These are phyloP conservation scores for Paradisaea rubra DNA, from an alignment of 2,113 vertebrate genomes.

Conservation along the genomic window DNA sequence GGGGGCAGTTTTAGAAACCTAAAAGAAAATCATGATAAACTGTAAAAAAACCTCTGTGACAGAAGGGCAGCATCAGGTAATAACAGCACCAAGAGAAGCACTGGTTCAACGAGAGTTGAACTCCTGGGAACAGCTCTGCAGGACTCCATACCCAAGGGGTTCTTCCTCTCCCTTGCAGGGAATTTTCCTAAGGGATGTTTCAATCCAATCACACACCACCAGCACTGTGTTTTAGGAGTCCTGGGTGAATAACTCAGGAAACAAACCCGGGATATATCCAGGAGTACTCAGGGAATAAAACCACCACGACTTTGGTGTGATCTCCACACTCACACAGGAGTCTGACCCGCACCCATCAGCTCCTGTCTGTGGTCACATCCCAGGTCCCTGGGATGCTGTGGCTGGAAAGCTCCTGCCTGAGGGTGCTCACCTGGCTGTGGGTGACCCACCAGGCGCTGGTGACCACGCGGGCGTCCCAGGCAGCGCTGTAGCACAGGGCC, in stretches of 20 bases:
- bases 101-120: neutral
- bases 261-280: neutral
- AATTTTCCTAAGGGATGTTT: neutral
- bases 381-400: neutral
- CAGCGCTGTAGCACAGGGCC: constrained; percentile 95
- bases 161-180: neutral
- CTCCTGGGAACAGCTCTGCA: neutral
- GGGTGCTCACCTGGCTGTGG: constrained; percentile 86
- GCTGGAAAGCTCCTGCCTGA: neutral
- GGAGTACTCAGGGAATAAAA: neutral
- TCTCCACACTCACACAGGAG: fast-evolving
- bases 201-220: neutral
- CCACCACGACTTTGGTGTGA: fast-evolving
- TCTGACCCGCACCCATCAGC: fast-evolving
- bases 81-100: neutral
- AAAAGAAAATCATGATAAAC: neutral
- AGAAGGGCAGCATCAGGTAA: neutral
- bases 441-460: constrained; percentile 99
- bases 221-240: neutral
- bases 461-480: constrained; percentile 95
- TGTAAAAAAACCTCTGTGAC: neutral
- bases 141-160: fast-evolving
- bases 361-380: fast-evolving
- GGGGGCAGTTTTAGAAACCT: constrained; percentile 98
- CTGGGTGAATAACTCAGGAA: neutral